Percentiles rank a stretch among this genome's conserved stretches.
phyloP scores from a whole-genome alignment of 2,888 invertebrate genomes.

The Cryptus viduatorius region DNA sequence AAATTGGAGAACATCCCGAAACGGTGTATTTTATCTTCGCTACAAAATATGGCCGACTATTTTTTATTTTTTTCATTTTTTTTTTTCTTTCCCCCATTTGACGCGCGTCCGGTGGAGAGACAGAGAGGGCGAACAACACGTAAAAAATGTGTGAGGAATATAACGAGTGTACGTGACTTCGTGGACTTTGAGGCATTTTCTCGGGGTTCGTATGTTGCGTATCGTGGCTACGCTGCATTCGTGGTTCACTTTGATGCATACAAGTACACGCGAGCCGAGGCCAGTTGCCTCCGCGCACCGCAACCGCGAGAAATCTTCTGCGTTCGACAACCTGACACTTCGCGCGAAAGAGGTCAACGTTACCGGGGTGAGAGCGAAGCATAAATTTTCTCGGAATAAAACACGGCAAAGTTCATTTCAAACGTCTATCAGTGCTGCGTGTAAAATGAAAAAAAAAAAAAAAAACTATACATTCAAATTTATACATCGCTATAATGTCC shows the following conservation, averaged over 20 bases:
- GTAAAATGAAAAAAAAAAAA: too few species aligned
- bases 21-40: not conserved
- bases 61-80: not conserved
- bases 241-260: not conserved
- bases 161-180: slow-evolving; percentile 23
- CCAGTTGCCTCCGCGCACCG: not conserved
- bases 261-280: slow-evolving; percentile 5
- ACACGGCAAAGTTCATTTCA: not conserved
- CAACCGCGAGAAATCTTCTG: slow-evolving; percentile 3
- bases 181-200: slow-evolving; percentile 16
- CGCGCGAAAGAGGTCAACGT: not conserved
- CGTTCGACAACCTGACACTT: slow-evolving; percentile 24
- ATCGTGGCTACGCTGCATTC: slow-evolving; percentile 10
- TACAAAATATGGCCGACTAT: not conserved
- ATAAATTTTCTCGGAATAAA: not conserved
- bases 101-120: slow-evolving; percentile 1
- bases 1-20: not conserved
- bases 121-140: not conserved
- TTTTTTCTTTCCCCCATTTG: not conserved
- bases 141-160: not conserved
- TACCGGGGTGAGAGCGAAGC: not conserved
- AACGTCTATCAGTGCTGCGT: not conserved
- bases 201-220: not conserved
- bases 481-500: not conserved
- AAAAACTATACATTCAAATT: slow-evolving; percentile 5